These are phyloP conservation scores for Tupaia tana DNA, from an alignment of 2,113 vertebrate species.

Conservation along the genomic window DNA sequence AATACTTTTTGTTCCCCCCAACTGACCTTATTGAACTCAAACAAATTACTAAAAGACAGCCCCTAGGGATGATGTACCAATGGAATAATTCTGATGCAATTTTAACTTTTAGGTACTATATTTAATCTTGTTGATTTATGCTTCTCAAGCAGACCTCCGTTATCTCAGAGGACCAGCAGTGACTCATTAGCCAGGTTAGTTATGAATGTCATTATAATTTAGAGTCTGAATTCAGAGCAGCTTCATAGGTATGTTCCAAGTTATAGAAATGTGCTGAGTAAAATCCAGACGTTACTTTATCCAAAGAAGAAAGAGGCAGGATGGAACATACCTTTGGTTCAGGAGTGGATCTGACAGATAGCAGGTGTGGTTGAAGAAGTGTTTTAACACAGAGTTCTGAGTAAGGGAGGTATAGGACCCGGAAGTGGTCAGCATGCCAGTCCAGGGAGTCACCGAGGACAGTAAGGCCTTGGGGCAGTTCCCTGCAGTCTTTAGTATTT, in stretches of 20 bases:
- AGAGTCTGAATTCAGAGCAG: neutral
- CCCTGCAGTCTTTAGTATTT: neutral
- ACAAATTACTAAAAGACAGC: slow-evolving; percentile 15
- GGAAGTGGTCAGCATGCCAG: neutral
- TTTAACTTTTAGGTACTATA: neutral
- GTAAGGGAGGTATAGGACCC: neutral
- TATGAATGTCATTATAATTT: slow-evolving; percentile 30
- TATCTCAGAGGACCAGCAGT: slow-evolving; percentile 29
- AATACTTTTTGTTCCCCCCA: slow-evolving; percentile 7
- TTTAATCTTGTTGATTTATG: neutral
- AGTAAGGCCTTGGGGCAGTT: neutral
- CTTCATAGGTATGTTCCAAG: neutral
- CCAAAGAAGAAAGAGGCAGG: neutral
- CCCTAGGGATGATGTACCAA: slow-evolving; percentile 24
- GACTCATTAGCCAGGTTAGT: slow-evolving; percentile 16
- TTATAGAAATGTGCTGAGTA: neutral
- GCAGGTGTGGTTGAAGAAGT: neutral
- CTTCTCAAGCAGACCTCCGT: slow-evolving; percentile 4
- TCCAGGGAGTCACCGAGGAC: neutral
- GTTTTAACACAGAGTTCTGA: neutral
- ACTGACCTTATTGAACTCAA: slow-evolving; percentile 11
- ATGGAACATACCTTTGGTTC: neutral
- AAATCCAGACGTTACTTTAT: neutral
- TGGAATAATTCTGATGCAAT: slow-evolving; percentile 53
- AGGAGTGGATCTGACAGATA: neutral